These are phyloP conservation scores for Drosophila ustulata DNA, from an alignment of 2,888 invertebrate species.

Conservation along the genomic window DNA sequence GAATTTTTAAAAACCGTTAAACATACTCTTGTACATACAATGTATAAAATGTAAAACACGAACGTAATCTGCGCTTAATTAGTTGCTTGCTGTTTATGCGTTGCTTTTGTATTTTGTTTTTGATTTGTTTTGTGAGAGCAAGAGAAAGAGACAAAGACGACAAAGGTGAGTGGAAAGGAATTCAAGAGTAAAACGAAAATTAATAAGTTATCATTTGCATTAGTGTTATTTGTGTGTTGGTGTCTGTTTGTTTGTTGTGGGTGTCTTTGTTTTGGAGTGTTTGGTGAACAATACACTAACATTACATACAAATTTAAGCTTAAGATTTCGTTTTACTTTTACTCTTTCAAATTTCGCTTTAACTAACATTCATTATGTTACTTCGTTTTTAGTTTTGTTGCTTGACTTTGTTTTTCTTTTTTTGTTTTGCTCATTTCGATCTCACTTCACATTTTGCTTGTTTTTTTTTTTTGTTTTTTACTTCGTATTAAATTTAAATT, in stretches of 20 bases:
- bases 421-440: constrained; percentile 58
- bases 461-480: constrained; percentile 21
- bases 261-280: constrained; percentile 15
- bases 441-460: constrained; percentile 61
- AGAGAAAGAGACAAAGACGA: constrained; percentile 54
- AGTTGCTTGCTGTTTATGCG: background rate
- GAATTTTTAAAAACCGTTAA: constrained; percentile 44
- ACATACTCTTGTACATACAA: constrained; percentile 50
- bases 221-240: constrained; percentile 15
- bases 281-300: constrained; percentile 83
- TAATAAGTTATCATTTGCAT: constrained; percentile 32
- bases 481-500: constrained; percentile 68
- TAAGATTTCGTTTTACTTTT: constrained; percentile 78
- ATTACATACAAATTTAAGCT: constrained; percentile 83
- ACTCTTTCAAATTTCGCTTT: constrained; percentile 55
- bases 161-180: constrained; percentile 38
- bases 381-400: constrained; percentile 20
- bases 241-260: constrained; percentile 18
- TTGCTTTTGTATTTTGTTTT: constrained; percentile 17
- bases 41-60: constrained; percentile 32
- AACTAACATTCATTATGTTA: constrained; percentile 65
- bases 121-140: constrained; percentile 58
- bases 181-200: constrained; percentile 34
- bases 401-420: constrained; percentile 45
- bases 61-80: constrained; percentile 49